Evolutionary conservation across 2,888 invertebrate species (phyloP).

Genomic region (Diarsia brunnea): DNA sequence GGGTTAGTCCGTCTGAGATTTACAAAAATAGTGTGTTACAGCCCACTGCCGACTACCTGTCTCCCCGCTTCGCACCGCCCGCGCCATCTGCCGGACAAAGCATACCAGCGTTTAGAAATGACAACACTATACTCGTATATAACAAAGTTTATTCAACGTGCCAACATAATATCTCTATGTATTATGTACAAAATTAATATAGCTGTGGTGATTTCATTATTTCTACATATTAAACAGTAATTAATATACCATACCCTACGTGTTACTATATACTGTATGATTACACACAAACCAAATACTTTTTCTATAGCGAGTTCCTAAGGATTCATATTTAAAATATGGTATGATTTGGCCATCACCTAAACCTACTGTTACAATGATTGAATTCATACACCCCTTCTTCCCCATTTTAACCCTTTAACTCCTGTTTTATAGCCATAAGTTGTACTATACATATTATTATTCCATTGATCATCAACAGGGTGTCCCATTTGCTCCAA

Average conservation of each 20-base stretch:
- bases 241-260: constrained; percentile 30
- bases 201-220: constrained; percentile 29
- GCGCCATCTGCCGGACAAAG: constrained; percentile 79
- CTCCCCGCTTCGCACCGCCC: constrained; percentile 77
- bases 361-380: constrained; percentile 32
- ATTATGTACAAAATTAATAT: constrained; percentile 46
- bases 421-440: constrained; percentile 49
- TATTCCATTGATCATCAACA: constrained; percentile 58
- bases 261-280: constrained; percentile 26
- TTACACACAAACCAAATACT: constrained; percentile 49
- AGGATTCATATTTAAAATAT: not conserved
- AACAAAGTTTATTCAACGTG: constrained; percentile 59
- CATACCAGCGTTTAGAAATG: constrained; percentile 62
- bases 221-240: constrained; percentile 35
- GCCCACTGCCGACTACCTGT: constrained; percentile 78
- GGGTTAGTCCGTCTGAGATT: constrained; percentile 80
- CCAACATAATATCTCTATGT: constrained; percentile 50
- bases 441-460: constrained; percentile 48
- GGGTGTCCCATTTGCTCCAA: constrained; percentile 46
- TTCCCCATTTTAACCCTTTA: constrained; percentile 61
- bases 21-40: constrained; percentile 81
- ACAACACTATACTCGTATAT: constrained; percentile 53
- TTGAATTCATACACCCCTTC: constrained; percentile 48
- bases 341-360: constrained; percentile 21
- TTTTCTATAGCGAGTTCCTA: constrained; percentile 9